Base-by-base conservation (phyloP, 2,888 invertebrate genomes). In the Melolontha melolontha region DNA sequence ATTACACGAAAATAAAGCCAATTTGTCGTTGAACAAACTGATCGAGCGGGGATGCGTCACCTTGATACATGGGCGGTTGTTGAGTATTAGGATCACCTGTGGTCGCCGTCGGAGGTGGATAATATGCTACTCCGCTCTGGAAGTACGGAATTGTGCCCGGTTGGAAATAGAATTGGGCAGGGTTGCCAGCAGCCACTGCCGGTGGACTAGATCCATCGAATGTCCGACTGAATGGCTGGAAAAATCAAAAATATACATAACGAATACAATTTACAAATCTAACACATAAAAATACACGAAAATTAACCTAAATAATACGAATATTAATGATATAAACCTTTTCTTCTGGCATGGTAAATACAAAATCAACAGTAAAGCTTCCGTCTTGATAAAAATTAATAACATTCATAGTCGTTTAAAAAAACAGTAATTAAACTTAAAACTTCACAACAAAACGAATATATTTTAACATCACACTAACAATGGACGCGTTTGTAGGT, bases 121-220 rank as follows among this genome's bases (percentile, higher is more conserved):
- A 82, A 69, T 82, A 82, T 16, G 82, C 80, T 29, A 83, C 80
- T 27, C 82, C 82, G 12, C 81, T 79, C 69, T 82, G 82, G 73
- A 81, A 80, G 68, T 78, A 80, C 40, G 84, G 84, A 54, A 84
- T 76, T 70, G 82, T 78, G 72, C 83, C 77, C 79, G 51, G 84
- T 79, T 50, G 85, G 76, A 74, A 83, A 72, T 83, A 80, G 72
- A 83, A 86, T 68, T 76, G 80, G 22, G 79, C 74, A 8, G 81
- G 78, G 68, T 78, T 81, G 29, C 83, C 85, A 22, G 84, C 79
- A 41, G 84, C 81, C 57, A 85, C 84, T 42, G 86, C 84, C 41
- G 87, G 86, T 34, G 86, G 86, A 73, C 86, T 86, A 69, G 86
- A 83, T 47, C 85, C 86, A 69, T 87, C 87, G 70, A 86, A 86